Evolutionary conservation across 2,888 invertebrate genomes (phyloP), one percentile per base, ranked within the genome.

Genomic region (Netelia melanura): DNA sequence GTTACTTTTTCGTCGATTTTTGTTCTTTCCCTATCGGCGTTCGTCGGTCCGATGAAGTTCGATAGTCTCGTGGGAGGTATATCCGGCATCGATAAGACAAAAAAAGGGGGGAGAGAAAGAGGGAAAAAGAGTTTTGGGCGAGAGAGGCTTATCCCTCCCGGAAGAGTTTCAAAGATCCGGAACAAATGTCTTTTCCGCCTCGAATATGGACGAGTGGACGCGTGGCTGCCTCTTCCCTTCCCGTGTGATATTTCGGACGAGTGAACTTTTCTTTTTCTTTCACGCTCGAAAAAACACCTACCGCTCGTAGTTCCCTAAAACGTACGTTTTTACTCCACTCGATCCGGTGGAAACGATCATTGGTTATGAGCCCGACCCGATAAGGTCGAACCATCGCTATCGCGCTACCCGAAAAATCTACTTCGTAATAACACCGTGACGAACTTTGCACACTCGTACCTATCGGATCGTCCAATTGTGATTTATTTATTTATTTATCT

Each of bases 151-250:
- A 70, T 56, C 44, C 30, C 52, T 58, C 21, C 64, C 68, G 76
- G 77, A 81, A 84, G 62, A 44, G 44, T 11, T 67, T 61, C 21
- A 21, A 67, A 61, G 38, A 65, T 48, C 58, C 23, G 43, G 81
- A 78, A 68, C 68, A 77, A 84, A 84, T 81, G 72, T 64, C 48
- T 81, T 74, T 64, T 78, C 70, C 74, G 74, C 62, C 74, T 72
- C 44, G 9, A 58, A 58, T 21, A 21, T 21, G 17, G 56, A 77
- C 61, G 65, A 67, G 65, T 72, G 52, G 52, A 71, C 54, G 75
- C 44, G 9, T 25, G 5, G 14, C 23, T 14, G 10, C 9, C 64
- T 56, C 30, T 9, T 21, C 67, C 30, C 64, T 64, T 44, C 10
- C 21, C 44, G n/a, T 38, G 43, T 9, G 17, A 64, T 71, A 54